Evolutionary conservation across 2,888 invertebrate species (phyloP), one percentile per base, ranked within the genome.

Genomic region (Abrostola tripartita): DNA sequence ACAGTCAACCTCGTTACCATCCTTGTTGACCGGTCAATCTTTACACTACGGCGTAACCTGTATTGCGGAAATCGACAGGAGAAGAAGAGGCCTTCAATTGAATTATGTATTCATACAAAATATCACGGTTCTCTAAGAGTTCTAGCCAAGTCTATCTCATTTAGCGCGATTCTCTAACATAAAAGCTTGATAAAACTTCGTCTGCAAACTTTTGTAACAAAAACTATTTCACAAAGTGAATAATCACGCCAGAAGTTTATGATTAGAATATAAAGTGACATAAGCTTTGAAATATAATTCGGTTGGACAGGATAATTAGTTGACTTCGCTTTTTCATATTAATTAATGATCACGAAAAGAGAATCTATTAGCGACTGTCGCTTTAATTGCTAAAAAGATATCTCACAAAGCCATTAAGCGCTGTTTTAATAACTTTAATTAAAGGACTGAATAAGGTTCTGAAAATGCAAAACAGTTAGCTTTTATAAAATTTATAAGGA

Each of bases 211-310:
- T 41, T 41, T 41, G n/a, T 41, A 7, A 14, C 14, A 44, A 6
- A 8, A 44, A 14, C 44, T 14, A 7, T 42, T 7, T n/a, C 44
- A 51, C 40, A 6, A 38, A 8, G 44, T 55, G 63, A 41, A 56
- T 53, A 42, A 14, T 53, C 7, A 12, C 10, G 38, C 7, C 37
- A 24, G 37, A 9, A 9, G 38, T 40, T 44, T 5, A 51, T 52
- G 40, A 49, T 72, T 53, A n/a, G 5, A 59, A 6, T 7, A 0
- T 36, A 36, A 69, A 53, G 36, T 9, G 52, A 37, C 35, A 41
- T 10, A 51, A 37, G 44, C 56, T 65, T 71, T 71, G 53, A 57
- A 65, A 51, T 36, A 42, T n/a, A 47, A 59, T 52, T 42, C 12
- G 0, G 6, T 10, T n/a, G 11, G 37, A 44, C 14, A 37, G 42